phyloP scores from a whole-genome alignment of 1,140 invertebrate species.

The Drosophila arawakana region DNA sequence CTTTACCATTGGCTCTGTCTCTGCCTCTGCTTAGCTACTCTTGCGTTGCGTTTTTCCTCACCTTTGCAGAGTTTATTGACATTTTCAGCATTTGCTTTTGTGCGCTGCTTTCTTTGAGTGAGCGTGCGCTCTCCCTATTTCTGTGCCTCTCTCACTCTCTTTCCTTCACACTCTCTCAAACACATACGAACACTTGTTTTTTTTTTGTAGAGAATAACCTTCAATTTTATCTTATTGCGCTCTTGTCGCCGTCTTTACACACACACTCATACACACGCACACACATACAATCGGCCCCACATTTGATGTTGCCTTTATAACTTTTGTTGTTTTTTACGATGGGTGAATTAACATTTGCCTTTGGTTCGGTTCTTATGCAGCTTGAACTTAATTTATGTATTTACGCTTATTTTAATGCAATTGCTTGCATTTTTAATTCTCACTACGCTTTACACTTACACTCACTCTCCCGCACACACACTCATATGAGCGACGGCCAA shows the following conservation, averaged over 20 bases:
- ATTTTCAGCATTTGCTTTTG: slow-evolving; percentile 80
- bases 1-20: slow-evolving; percentile 17
- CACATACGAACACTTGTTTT: slow-evolving; percentile 69
- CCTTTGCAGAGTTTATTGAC: slow-evolving; percentile 82
- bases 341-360: slow-evolving; percentile 51
- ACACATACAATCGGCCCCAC: slow-evolving; percentile 22
- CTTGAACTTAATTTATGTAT: slow-evolving; percentile 40
- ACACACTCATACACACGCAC: slow-evolving; percentile 28
- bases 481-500: slow-evolving; percentile 15
- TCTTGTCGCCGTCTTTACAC: slow-evolving; percentile 41
- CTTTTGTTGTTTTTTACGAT: slow-evolving; percentile 47
- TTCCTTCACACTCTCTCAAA: slow-evolving; percentile 14
- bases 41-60: slow-evolving; percentile 81
- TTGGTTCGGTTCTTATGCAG: slow-evolving; percentile 45
- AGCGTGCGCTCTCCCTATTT: slow-evolving; percentile 61
- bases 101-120: slow-evolving; percentile 73
- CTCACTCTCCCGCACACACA: slow-evolving; percentile 28
- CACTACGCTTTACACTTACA: slow-evolving; percentile 33
- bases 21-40: slow-evolving; percentile 45
- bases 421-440: slow-evolving; percentile 39
- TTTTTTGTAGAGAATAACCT: slow-evolving; percentile 75
- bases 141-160: slow-evolving; percentile 36
- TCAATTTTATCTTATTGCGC: slow-evolving; percentile 81
- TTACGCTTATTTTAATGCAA: slow-evolving; percentile 36
- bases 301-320: slow-evolving; percentile 35